phyloP scores from a whole-genome alignment of 2,797 vertebrate species.

The Leuciscus waleckii region DNA sequence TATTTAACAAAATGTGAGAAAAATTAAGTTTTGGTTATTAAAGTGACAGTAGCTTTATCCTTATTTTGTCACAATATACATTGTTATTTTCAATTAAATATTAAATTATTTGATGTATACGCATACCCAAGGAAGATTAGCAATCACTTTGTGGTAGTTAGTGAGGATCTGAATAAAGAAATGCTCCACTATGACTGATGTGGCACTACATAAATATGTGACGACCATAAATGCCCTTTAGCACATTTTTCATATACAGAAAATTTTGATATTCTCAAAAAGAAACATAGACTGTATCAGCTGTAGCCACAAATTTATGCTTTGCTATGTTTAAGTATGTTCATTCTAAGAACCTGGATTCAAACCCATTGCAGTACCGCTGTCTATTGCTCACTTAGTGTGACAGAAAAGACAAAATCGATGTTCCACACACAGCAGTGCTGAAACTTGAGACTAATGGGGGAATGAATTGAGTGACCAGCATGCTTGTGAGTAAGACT shows the following conservation, averaged over 20 bases:
- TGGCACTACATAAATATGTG: background rate
- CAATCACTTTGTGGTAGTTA: background rate
- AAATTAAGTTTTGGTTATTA: background rate
- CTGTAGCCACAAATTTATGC: slow-evolving; percentile 12
- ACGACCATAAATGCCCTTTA: background rate
- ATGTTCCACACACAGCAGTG: slow-evolving; percentile 58
- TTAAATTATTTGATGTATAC: background rate
- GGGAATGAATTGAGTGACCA: slow-evolving; percentile 75
- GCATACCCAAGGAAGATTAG: background rate
- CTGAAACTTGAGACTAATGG: slow-evolving; percentile 87
- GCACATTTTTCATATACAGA: background rate
- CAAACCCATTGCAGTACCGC: slow-evolving; percentile 60
- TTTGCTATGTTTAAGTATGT: slow-evolving; percentile 35
- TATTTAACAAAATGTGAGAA: background rate
- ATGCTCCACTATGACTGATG: background rate
- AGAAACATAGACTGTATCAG: background rate
- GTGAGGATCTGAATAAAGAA: background rate
- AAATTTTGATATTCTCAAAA: background rate
- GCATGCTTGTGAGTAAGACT: slow-evolving; percentile 52
- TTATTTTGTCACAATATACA: background rate
- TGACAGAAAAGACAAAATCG: slow-evolving; percentile 64
- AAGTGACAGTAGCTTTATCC: no score
- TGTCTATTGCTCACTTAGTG: slow-evolving; percentile 67
- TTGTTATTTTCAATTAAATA: background rate
- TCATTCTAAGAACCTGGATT: slow-evolving; percentile 36